Conservation (phyloP, 1,140 invertebrate species). For the Drosophila auraria region DNA sequence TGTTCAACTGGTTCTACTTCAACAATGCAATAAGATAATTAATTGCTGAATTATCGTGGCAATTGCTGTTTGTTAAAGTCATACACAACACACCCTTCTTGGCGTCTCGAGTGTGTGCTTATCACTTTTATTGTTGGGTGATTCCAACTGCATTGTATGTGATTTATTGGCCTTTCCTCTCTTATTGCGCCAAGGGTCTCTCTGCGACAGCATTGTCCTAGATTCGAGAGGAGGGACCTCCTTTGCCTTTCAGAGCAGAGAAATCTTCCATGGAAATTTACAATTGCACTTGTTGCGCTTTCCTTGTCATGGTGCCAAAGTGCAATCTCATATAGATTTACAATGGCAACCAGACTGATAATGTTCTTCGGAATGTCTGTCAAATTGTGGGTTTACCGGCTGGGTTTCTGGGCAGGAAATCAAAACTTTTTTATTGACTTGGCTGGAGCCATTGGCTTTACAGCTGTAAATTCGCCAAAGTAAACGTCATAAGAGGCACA, state of each 20-base stretch:
- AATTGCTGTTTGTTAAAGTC: slow-evolving; percentile 40
- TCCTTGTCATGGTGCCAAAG: slow-evolving; percentile 21
- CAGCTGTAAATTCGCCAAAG: slow-evolving; percentile 34
- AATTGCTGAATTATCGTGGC: slow-evolving; percentile 52
- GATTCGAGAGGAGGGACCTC: slow-evolving; percentile 10
- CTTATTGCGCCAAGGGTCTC: slow-evolving; percentile 13
- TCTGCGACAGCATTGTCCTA: slow-evolving; percentile 36
- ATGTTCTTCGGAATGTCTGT: slow-evolving; percentile 19
- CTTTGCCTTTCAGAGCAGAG: slow-evolving; percentile 23
- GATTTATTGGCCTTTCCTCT: slow-evolving; percentile 29
- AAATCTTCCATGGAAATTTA: slow-evolving; percentile 57
- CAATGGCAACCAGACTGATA: slow-evolving; percentile 14
- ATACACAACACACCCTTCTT: slow-evolving; percentile 15
- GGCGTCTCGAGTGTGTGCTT: slow-evolving; percentile 8
- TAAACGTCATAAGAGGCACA: slow-evolving; percentile 6
- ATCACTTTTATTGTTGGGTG: slow-evolving; percentile 35
- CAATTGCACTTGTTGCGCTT: slow-evolving; percentile 52
- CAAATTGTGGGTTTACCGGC: slow-evolving; percentile 18
- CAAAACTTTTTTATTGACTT: slow-evolving; percentile 29
- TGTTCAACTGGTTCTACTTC: slow-evolving; percentile 52
- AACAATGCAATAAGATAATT: slow-evolving; percentile 52
- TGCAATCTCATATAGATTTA: slow-evolving; percentile 48
- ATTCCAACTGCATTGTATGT: slow-evolving; percentile 30
- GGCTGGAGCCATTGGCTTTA: neutral
- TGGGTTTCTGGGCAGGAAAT: slow-evolving; percentile 9